phyloP scores from a whole-genome alignment of 2,113 vertebrate species.

The Triplophysa tibetana region DNA sequence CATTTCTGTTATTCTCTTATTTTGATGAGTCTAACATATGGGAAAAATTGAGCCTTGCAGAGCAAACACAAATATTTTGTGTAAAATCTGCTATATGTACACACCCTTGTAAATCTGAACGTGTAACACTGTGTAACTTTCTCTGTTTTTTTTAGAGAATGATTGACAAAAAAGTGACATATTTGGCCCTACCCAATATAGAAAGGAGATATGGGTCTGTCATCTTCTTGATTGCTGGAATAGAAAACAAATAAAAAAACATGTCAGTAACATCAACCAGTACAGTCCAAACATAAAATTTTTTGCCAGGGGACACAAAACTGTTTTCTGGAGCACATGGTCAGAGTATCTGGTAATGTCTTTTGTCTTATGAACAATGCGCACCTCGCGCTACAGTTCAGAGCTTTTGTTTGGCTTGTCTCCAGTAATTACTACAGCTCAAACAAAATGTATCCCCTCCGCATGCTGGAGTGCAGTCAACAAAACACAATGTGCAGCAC shows the following conservation, averaged over 20 bases:
- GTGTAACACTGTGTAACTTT: too few species aligned
- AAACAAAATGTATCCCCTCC: neutral
- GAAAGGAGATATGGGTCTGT: conserved; percentile 89
- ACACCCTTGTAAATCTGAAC: too few species aligned
- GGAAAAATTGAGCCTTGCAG: too few species aligned
- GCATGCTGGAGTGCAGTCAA: conserved; percentile 51
- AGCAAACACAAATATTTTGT: too few species aligned
- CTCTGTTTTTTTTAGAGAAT: too few species aligned
- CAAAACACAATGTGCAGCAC: conserved; percentile 60
- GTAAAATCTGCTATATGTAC: too few species aligned
- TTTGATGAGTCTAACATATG: too few species aligned
- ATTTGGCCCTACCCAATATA: conserved; percentile 82
- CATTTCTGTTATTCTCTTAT: too few species aligned
- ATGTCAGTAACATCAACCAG: conserved; percentile 10
- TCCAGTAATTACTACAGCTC: conserved; percentile 64
- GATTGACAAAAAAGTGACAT: too few species aligned
- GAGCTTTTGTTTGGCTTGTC: conserved; percentile 66
- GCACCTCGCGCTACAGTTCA: conserved; percentile 55
- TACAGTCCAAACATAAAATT: neutral
- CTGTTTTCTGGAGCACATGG: conserved; percentile 28
- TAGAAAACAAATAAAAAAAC: conserved; percentile 47
- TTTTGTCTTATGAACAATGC: conserved; percentile 72
- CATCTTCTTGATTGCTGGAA: conserved; percentile 85
- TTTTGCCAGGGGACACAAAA: conserved; percentile 27
- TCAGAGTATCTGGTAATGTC: conserved; percentile 43